A percentile compares a stretch with the other conserved stretches of the same genome.
Evolutionary conservation across 1,140 invertebrate genomes (phyloP).

Genomic region (Holcopasites calliopsidis): DNA sequence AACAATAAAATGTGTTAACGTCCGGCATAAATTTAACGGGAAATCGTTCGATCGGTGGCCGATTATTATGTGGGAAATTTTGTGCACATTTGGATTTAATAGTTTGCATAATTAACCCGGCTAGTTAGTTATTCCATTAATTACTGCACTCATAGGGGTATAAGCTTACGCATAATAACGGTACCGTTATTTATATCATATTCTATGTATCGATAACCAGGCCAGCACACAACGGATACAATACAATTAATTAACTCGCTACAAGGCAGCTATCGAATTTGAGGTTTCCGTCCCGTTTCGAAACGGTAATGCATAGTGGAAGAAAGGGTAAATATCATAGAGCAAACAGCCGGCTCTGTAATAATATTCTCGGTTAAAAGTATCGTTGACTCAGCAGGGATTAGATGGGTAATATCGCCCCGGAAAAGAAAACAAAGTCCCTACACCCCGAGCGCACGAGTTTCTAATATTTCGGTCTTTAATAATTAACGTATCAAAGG

Average conservation of each 20-base stretch:
- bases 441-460: slow-evolving; percentile 14
- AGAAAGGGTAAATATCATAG: background rate
- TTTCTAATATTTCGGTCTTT: slow-evolving; percentile 50
- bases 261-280: slow-evolving; percentile 18
- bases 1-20: slow-evolving; percentile 37
- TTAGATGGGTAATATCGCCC: background rate
- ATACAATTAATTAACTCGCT: slow-evolving; percentile 60
- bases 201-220: slow-evolving; percentile 54
- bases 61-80: slow-evolving; percentile 63
- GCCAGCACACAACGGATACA: slow-evolving; percentile 48
- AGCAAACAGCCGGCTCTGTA: background rate
- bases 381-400: background rate
- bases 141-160: slow-evolving; percentile 48
- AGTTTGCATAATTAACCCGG: slow-evolving; percentile 63
- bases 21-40: slow-evolving; percentile 44
- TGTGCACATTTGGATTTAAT: slow-evolving; percentile 61
- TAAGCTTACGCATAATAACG: slow-evolving; percentile 60
- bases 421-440: background rate
- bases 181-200: slow-evolving; percentile 59
- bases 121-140: slow-evolving; percentile 64
- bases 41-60: slow-evolving; percentile 43
- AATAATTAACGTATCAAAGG: slow-evolving; percentile 68
- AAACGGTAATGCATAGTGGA: background rate
- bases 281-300: slow-evolving; percentile 12
- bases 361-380: background rate